phyloP scores from a whole-genome alignment of 1,140 invertebrate species.

The Drosophila insularis region DNA sequence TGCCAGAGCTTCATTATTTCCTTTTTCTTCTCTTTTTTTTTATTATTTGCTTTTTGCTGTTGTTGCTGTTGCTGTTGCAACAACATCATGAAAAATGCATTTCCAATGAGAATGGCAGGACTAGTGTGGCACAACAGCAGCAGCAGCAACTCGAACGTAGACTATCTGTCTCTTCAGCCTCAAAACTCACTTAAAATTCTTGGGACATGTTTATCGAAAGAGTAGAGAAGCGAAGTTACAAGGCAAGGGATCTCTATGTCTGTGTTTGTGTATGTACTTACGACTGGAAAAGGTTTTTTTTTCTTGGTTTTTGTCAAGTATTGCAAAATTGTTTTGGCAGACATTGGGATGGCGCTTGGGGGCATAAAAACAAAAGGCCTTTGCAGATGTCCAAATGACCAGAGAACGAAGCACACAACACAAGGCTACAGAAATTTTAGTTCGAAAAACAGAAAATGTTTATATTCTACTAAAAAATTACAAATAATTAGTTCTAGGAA shows the following conservation, averaged over 20 bases:
- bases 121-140: slow-evolving; percentile 19
- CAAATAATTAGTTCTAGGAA: too few species aligned
- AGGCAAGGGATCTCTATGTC: background rate
- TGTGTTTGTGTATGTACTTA: slow-evolving; percentile 40
- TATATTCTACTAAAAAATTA: background rate
- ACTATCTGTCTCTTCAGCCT: slow-evolving; percentile 59
- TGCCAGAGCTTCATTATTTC: slow-evolving; percentile 80
- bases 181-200: slow-evolving; percentile 79
- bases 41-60: background rate
- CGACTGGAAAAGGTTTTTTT: slow-evolving; percentile 37
- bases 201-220: slow-evolving; percentile 58
- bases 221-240: slow-evolving; percentile 8
- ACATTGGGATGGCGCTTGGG: slow-evolving; percentile 50
- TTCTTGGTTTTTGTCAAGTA: slow-evolving; percentile 66
- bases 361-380: slow-evolving; percentile 70
- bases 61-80: slow-evolving; percentile 34
- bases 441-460: background rate
- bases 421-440: slow-evolving; percentile 13
- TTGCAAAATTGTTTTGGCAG: slow-evolving; percentile 72
- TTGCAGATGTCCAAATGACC: slow-evolving; percentile 47
- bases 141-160: slow-evolving; percentile 44
- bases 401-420: slow-evolving; percentile 20
- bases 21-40: slow-evolving; percentile 31
- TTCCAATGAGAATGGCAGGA: slow-evolving; percentile 64
- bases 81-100: slow-evolving; percentile 81